Percentiles rank a stretch among this genome's conserved stretches.
Conservation (phyloP, 2,797 vertebrate species). For the Saxicola maurus region DNA sequence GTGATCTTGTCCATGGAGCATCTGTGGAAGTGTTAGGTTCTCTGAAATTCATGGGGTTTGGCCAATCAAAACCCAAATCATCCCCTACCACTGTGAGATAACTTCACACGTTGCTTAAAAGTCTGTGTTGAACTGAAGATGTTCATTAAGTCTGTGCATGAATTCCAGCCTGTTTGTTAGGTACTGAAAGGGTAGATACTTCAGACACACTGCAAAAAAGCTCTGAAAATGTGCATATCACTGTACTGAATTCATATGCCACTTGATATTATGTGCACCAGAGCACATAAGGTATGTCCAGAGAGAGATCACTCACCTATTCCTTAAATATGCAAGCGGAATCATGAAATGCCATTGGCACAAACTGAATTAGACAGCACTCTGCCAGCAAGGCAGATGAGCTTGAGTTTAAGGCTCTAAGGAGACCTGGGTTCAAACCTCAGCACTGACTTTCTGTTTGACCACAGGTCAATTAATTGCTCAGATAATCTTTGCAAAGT, state of each 20-base stretch:
- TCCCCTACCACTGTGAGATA: not conserved
- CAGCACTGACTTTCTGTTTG: not conserved
- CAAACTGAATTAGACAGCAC: conserved; percentile 2
- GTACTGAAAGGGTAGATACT: conserved; percentile 27
- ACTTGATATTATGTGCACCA: conserved; percentile 52
- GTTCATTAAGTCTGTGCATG: not conserved
- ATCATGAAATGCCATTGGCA: conserved; percentile 23
- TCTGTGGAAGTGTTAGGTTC: not conserved
- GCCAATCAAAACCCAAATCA: not conserved
- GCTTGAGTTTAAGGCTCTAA: not conserved
- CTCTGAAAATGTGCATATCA: conserved; percentile 7
- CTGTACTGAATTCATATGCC: conserved; percentile 33
- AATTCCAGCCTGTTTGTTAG: not conserved
- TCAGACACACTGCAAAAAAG: not conserved
- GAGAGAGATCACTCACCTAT: conserved; percentile 37
- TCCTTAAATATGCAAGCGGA: conserved; percentile 48
- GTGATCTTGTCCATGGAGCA: not conserved
- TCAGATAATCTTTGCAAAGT: not conserved
- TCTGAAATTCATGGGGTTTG: not conserved
- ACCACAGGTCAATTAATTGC: not conserved
- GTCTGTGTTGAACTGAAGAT: not conserved
- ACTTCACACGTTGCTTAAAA: not conserved
- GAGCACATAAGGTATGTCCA: conserved; percentile 59
- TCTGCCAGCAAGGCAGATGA: not conserved
- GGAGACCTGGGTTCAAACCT: not conserved